Evolutionary conservation across 2,797 vertebrate species (phyloP).

Genomic region (Benthosema pterotum): DNA sequence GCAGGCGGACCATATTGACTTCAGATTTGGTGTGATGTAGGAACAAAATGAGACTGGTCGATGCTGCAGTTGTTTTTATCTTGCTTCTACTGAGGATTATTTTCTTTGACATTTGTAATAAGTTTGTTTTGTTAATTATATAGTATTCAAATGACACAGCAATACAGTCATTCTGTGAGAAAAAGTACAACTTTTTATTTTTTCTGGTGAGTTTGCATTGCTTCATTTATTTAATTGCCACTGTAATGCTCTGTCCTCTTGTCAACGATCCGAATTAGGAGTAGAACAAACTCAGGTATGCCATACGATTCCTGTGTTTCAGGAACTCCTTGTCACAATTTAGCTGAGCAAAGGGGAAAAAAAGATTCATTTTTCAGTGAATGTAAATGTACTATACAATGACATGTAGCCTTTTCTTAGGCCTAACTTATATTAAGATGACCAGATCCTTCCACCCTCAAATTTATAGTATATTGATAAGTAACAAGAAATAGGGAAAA

Average conservation of each 20-base stretch:
- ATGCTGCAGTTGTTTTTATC: slow-evolving; percentile 6
- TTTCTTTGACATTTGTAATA: slow-evolving; percentile 12
- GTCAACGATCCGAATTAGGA: slow-evolving; percentile 1
- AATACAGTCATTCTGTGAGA: slow-evolving; percentile 44
- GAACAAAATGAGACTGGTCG: background rate
- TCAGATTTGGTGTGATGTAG: too few species aligned
- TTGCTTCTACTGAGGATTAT: slow-evolving; percentile 19
- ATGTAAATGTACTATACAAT: background rate
- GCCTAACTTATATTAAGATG: background rate
- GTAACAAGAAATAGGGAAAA: too few species aligned
- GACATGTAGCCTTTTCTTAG: background rate
- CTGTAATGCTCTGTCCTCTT: background rate
- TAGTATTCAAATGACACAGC: slow-evolving; percentile 29
- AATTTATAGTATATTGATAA: background rate
- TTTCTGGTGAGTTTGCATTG: background rate
- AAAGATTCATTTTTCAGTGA: background rate
- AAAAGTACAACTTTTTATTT: slow-evolving; percentile 25
- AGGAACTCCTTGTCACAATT: slow-evolving; percentile 76
- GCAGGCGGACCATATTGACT: too few species aligned
- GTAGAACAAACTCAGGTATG: slow-evolving; percentile 80
- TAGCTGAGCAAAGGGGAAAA: slow-evolving; percentile 68
- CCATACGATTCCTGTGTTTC: slow-evolving; percentile 78
- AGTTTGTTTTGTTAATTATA: slow-evolving; percentile 31
- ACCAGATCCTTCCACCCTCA: too few species aligned
- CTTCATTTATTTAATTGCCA: background rate